Percentiles rank a stretch among this genome's conserved stretches.
These are phyloP conservation scores for Podarcis cretensis DNA, from an alignment of 2,113 vertebrate genomes.

Conservation along the genomic window DNA sequence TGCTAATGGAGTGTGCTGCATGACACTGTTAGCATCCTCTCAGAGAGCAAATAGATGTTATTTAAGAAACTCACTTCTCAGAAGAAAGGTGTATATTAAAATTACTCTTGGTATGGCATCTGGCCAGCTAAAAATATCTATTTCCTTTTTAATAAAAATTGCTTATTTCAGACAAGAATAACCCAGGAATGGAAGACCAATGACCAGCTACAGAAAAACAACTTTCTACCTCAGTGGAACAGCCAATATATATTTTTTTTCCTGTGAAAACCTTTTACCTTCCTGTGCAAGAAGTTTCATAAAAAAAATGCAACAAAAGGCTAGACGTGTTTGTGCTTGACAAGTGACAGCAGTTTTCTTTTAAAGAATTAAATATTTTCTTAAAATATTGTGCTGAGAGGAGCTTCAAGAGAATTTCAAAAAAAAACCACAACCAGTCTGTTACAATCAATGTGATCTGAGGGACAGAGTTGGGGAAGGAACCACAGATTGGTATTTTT, in stretches of 20 bases:
- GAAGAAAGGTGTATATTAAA: constrained; percentile 66
- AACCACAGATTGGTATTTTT: neutral
- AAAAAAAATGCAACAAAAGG: constrained; percentile 36
- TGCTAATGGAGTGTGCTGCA: constrained; percentile 66
- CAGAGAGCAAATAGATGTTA: constrained; percentile 64
- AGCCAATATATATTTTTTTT: constrained; percentile 14
- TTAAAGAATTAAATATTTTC: neutral
- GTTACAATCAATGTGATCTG: neutral
- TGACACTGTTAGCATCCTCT: constrained; percentile 59
- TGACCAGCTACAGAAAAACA: constrained; percentile 41
- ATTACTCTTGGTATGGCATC: constrained; percentile 49
- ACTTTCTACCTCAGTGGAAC: constrained; percentile 20
- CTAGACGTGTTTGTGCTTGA: constrained; percentile 32
- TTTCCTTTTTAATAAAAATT: constrained; percentile 48
- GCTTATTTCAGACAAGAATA: constrained; percentile 57
- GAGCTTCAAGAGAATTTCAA: neutral
- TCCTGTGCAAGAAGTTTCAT: constrained; percentile 36
- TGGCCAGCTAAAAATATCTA: constrained; percentile 60
- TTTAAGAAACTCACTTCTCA: constrained; percentile 65
- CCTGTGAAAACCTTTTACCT: constrained; percentile 46
- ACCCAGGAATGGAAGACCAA: constrained; percentile 20
- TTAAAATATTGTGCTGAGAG: neutral
- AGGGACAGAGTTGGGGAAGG: neutral
- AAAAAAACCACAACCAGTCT: no score
- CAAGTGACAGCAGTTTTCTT: constrained; percentile 29